Conservation (phyloP, 2,888 invertebrate genomes). For the Punctoribates punctum region DNA sequence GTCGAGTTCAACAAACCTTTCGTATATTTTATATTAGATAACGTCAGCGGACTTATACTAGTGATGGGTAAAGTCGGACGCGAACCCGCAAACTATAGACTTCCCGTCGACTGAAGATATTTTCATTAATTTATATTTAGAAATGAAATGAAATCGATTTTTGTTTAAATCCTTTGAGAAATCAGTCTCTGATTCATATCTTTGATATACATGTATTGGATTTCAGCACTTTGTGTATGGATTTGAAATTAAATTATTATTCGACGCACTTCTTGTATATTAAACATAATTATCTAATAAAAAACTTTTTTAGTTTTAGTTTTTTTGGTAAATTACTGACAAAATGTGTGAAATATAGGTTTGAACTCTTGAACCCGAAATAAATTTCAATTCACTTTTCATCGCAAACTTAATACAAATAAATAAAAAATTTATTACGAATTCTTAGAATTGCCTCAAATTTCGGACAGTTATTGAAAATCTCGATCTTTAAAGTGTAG, state of each 20-base stretch:
- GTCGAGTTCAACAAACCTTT: constrained; percentile 48
- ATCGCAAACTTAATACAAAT: too few species aligned
- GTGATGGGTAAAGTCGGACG: constrained; percentile 48
- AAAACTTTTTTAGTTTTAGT: background rate
- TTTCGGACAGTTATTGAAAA: too few species aligned
- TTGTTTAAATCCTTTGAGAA: background rate
- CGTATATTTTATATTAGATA: constrained; percentile 49
- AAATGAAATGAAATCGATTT: background rate
- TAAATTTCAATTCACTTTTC: too few species aligned
- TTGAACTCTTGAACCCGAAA: too few species aligned
- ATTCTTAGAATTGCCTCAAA: too few species aligned
- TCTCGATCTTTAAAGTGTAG: too few species aligned
- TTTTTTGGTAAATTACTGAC: too few species aligned
- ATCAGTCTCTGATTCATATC: background rate
- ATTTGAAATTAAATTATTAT: background rate
- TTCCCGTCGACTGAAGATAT: constrained; percentile 49
- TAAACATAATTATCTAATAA: background rate
- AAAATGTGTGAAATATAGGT: too few species aligned
- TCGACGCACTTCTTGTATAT: constrained; percentile 2
- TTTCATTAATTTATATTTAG: background rate
- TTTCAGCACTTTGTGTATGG: background rate
- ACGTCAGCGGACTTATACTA: constrained; percentile 48
- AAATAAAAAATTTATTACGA: too few species aligned
- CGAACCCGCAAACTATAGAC: constrained; percentile 34
- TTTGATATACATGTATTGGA: background rate